Evolutionary conservation across 2,797 vertebrate genomes (phyloP), one percentile per base, ranked within the genome.

Genomic region (Sebastiscus albofasciatus): DNA sequence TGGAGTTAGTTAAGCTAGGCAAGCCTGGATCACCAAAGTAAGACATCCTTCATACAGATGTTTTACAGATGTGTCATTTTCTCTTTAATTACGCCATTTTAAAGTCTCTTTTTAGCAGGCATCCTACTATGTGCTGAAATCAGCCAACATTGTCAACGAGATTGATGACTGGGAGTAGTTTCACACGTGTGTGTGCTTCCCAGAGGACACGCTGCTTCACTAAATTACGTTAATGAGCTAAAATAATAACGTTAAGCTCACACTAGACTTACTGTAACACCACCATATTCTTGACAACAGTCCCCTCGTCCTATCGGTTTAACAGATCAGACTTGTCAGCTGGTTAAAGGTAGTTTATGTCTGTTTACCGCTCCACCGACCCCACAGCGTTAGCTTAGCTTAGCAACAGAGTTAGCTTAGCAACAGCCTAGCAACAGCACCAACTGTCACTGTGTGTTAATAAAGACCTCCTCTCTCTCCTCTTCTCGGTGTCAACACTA

Each of bases 341-440:
- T 1, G 52, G 20, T 18, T 18, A 49, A 8, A 8, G 8, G 8
- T 46, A n/a, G 24, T 20, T 52, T 20, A 9, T 8, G 7, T 13
- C 9, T 4, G 73, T 42, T 42, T 42, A 42, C 39, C 39, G 39
- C 39, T 42, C 5, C 39, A 0, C 39, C 36, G 36, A 14, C 13
- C 39, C 14, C 13, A 14, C 39, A 14, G 58, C 33, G 65, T 86
- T 89, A 90, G 85, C 85, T 86, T 89, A 90, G 85, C 85, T 79
- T 88, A 84, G 88, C 90, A 42, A 42, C 39, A 42, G 54, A 27
- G 68, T 84, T 88, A 90, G 84, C 86, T 77, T 87, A 83, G 85
- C 89, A 52, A 18, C 18, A 49, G 46, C 46, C 18, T 49, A 49
- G 46, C 46, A 29, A 85, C 79, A 60, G 12, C 70, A 71, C n/a